Conservation (phyloP, 2,888 invertebrate genomes). For the Scaptomyza caliginosa region DNA sequence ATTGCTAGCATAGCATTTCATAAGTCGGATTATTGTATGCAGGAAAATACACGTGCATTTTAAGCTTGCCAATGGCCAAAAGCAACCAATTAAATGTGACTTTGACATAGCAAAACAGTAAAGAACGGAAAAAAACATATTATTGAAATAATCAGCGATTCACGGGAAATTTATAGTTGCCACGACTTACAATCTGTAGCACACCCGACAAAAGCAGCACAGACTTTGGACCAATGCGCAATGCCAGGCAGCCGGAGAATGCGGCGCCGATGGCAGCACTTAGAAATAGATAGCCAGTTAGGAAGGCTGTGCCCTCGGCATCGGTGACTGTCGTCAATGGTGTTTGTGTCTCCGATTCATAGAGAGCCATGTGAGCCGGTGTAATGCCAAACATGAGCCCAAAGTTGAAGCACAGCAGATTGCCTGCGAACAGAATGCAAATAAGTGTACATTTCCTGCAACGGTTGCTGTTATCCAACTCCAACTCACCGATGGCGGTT, state of each 20-base stretch:
- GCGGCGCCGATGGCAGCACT: conserved; percentile 76
- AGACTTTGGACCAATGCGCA: conserved; percentile 76
- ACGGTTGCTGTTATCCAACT: not conserved
- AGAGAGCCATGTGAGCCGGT: conserved; percentile 73
- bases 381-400: conserved; percentile 81
- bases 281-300: conserved; percentile 75
- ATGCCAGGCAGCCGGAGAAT: conserved; percentile 70
- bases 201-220: conserved; percentile 76
- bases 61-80: not conserved
- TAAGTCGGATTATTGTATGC: too few relatives aligned
- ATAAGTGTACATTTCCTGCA: not conserved
- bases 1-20: too few relatives aligned
- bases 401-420: conserved; percentile 80
- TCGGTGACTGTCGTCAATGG: conserved; percentile 71
- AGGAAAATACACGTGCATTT: too few relatives aligned
- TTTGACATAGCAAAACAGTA: too few relatives aligned
- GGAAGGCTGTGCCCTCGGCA: conserved; percentile 65
- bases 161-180: not conserved
- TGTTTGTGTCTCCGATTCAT: conserved; percentile 66
- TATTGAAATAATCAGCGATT: not conserved
- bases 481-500: conserved; percentile 59
- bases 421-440: conserved; percentile 56
- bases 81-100: not conserved
- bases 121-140: too few relatives aligned
- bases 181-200: conserved; percentile 79